phyloP scores from a whole-genome alignment of 2,888 invertebrate genomes.

The Rhyacophila evoluta region DNA sequence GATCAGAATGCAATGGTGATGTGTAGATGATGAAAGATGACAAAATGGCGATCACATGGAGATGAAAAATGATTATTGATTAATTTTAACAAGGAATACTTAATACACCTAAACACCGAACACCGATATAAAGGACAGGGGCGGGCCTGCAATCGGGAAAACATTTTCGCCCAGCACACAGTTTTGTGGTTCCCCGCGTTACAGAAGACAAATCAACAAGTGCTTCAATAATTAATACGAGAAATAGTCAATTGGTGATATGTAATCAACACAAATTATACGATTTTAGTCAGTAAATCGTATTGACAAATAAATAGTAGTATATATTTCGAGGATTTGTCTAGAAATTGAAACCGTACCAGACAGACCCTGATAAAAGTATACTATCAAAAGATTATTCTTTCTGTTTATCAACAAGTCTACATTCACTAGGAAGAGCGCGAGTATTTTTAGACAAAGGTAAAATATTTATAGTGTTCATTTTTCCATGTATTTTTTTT shows the following conservation, averaged over 20 bases:
- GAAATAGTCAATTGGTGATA: background rate
- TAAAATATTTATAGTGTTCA: no score
- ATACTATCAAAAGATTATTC: no score
- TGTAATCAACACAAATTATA: background rate
- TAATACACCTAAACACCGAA: constrained; percentile 18
- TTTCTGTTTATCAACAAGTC: no score
- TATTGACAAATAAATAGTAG: no score
- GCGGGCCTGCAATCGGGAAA: constrained; percentile 14
- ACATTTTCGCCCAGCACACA: constrained; percentile 15
- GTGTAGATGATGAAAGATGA: constrained; percentile 46
- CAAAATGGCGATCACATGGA: constrained; percentile 42
- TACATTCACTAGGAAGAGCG: no score
- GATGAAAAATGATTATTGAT: constrained; percentile 6
- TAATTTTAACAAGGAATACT: background rate
- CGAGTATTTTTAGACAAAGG: no score
- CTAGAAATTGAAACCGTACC: no score
- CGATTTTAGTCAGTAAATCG: no score
- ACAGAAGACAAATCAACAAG: background rate
- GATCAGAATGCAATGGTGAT: constrained; percentile 18
- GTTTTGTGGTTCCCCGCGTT: background rate
- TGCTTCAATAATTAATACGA: background rate
- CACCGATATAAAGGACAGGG: constrained; percentile 16
- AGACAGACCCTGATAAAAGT: no score
- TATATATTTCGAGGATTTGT: no score
- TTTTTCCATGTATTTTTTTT: no score